phyloP scores from a whole-genome alignment of 2,113 vertebrate genomes.

The human (Homo sapiens) region DNA sequence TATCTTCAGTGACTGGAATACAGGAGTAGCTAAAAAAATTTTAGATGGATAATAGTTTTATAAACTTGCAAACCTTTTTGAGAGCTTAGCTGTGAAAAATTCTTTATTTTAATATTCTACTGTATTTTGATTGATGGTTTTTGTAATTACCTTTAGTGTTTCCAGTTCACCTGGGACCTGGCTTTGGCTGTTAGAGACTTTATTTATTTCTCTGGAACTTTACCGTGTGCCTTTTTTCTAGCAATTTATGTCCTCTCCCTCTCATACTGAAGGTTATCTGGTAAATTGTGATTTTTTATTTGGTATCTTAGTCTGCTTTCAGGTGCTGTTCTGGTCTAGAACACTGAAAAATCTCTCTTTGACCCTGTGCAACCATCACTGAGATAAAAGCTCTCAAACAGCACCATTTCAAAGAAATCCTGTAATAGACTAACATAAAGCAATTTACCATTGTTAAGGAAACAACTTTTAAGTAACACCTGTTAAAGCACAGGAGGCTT shows the following conservation, averaged over 20 bases:
- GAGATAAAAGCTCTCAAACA: constrained; percentile 22
- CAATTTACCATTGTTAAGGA: background rate
- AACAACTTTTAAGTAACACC: background rate
- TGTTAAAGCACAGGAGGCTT: background rate
- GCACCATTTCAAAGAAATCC: constrained; percentile 29
- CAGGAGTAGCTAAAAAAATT: background rate
- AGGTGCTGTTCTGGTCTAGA: constrained; percentile 13
- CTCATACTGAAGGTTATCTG: background rate
- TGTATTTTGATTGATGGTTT: constrained; percentile 14
- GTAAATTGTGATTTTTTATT: background rate
- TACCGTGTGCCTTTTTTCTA: background rate
- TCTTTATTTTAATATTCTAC: background rate
- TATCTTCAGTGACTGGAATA: background rate
- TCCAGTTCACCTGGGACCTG: background rate
- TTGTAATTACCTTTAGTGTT: background rate
- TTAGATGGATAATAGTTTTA: background rate
- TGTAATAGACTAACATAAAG: background rate
- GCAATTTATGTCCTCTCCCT: background rate
- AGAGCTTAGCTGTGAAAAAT: background rate
- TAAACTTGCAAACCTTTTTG: background rate
- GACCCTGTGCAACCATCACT: background rate
- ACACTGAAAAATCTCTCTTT: background rate
- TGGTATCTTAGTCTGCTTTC: background rate
- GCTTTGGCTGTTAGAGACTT: background rate
- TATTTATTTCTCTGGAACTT: background rate